Percentiles rank a stretch among this genome's conserved stretches.
Conservation (phyloP, 2,113 vertebrate species). For the Thoracochromis brauschi region DNA sequence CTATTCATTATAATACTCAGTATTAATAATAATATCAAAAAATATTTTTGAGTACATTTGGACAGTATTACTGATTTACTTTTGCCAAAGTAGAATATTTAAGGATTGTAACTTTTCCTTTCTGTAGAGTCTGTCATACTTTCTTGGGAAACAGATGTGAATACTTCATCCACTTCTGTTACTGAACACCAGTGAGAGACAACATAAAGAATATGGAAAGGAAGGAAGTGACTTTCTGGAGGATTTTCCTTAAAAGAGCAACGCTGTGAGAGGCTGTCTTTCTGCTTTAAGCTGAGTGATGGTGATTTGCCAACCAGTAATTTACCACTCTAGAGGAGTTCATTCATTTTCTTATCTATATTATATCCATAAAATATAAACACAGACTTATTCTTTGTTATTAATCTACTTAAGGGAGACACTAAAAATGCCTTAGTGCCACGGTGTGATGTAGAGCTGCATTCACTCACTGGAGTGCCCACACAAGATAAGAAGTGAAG, state of each 20-base stretch:
- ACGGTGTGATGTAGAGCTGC: constrained; percentile 12
- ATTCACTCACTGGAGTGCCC: constrained; percentile 6
- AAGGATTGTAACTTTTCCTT: not conserved
- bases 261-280: not conserved
- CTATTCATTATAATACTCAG: not conserved
- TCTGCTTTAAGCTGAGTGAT: not conserved
- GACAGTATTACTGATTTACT: not conserved
- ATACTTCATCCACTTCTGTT: not conserved
- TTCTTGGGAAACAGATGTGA: not conserved
- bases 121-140: not conserved
- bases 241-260: not conserved
- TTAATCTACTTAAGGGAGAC: not conserved
- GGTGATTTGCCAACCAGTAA: not conserved
- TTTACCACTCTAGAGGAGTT: not conserved
- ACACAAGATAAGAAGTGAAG: constrained; percentile 17
- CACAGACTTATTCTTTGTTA: constrained; percentile 4
- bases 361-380: constrained; percentile 7
- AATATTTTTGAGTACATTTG: not conserved
- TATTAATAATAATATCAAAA: not conserved
- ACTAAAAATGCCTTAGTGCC: constrained; percentile 7
- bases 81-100: not conserved
- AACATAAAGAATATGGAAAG: not conserved
- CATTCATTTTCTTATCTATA: not conserved
- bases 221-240: not conserved
- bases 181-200: not conserved